Percentiles rank a stretch among this genome's conserved stretches.
Conservation (phyloP, 2,888 invertebrate genomes). For the Chydorus sphaericus region DNA sequence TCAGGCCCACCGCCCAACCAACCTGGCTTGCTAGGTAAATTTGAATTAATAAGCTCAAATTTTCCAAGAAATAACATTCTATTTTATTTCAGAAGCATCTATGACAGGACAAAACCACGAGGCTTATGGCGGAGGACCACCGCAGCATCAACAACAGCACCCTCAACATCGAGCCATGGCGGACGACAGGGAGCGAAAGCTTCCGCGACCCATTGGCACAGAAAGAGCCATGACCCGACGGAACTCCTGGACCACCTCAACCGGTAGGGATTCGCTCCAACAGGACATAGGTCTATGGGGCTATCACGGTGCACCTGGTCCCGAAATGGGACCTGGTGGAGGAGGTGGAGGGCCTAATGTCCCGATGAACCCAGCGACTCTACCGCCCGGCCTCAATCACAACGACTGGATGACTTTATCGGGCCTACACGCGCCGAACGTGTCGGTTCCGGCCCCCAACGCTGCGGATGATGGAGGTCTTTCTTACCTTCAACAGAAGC, state of each 20-base stretch:
- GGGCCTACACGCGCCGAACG: neutral
- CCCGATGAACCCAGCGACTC: neutral
- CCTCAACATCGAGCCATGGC: slow-evolving; percentile 9
- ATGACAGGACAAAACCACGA: neutral
- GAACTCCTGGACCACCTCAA: neutral
- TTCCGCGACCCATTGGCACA: slow-evolving; percentile 57
- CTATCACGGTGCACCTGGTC: neutral
- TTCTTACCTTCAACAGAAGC: neutral
- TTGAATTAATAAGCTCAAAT: slow-evolving; percentile 15
- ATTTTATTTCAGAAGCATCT: neutral
- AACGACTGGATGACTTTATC: neutral
- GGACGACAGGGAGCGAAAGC: slow-evolving; percentile 8
- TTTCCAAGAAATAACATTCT: neutral
- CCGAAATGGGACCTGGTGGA: neutral
- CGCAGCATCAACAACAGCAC: neutral
- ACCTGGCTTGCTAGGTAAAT: neutral
- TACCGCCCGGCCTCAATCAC: neutral
- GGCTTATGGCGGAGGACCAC: neutral
- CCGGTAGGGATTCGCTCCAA: neutral
- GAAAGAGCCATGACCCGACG: slow-evolving; percentile 37
- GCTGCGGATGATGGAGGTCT: neutral
- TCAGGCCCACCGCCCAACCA: slow-evolving; percentile 24
- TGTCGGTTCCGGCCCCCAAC: neutral
- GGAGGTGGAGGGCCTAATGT: neutral
- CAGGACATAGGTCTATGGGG: slow-evolving; percentile 5